A percentile compares a stretch with the other conserved stretches of the same genome.
phyloP scores from a whole-genome alignment of 2,113 vertebrate genomes.

The Scytalopus superciliaris region DNA sequence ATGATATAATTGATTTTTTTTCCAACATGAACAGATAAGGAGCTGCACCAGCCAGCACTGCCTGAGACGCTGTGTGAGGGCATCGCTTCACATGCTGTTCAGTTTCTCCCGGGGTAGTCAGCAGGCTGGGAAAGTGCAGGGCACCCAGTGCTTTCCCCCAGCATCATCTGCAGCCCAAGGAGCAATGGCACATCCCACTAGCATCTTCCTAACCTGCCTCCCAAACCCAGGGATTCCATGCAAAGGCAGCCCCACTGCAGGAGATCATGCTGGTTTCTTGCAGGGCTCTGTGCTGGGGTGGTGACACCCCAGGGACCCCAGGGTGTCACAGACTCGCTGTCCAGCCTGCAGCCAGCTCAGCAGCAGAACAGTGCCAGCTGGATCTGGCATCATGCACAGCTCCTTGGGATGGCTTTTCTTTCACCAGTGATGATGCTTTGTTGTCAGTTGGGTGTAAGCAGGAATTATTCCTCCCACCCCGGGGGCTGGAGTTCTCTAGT shows the following conservation, averaged over 20 bases:
- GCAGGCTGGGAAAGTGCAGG: not conserved
- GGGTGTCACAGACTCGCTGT: not conserved
- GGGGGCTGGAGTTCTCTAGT: fast-evolving
- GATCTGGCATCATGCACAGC: not conserved
- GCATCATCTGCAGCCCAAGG: not conserved
- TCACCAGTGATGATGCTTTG: not conserved
- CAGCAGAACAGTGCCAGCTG: not conserved
- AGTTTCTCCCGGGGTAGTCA: fast-evolving
- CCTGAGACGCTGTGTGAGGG: not conserved
- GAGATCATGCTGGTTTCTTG: not conserved
- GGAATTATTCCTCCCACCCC: not conserved
- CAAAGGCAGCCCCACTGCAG: fast-evolving
- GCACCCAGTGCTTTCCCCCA: not conserved
- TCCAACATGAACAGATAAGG: not conserved
- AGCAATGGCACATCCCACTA: not conserved
- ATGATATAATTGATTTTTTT: not conserved
- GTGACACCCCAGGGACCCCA: fast-evolving
- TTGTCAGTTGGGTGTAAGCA: not conserved
- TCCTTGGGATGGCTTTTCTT: not conserved
- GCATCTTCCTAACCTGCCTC: not conserved
- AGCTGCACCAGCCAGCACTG: not conserved
- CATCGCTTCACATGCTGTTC: not conserved
- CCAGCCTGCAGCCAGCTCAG: not conserved
- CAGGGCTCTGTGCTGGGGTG: not conserved
- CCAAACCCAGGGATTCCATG: not conserved